Evolutionary conservation across 2,888 invertebrate genomes (phyloP).

Genomic region (Plagiodera versicolora): DNA sequence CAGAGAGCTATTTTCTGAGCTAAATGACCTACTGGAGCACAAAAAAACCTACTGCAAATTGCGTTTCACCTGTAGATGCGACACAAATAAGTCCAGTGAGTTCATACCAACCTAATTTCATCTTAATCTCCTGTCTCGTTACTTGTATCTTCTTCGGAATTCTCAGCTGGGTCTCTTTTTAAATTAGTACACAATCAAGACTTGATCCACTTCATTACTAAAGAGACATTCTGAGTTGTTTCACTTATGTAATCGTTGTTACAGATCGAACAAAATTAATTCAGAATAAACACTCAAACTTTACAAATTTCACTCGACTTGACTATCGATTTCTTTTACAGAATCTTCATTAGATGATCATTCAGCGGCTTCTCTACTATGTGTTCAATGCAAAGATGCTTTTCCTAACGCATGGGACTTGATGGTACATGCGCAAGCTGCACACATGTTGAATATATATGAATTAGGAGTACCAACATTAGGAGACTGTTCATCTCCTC

Average conservation of each 20-base stretch:
- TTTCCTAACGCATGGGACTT: slow-evolving; percentile 69
- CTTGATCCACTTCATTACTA: slow-evolving; percentile 26
- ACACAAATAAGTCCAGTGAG: slow-evolving; percentile 62
- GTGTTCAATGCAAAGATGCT: slow-evolving; percentile 68
- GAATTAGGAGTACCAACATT: slow-evolving; percentile 58
- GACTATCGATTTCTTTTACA: slow-evolving; percentile 33
- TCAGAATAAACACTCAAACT: too few species aligned
- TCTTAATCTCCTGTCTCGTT: slow-evolving; percentile 12
- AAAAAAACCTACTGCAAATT: slow-evolving; percentile 73
- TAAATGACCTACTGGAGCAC: slow-evolving; percentile 72
- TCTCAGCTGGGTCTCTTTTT: slow-evolving; percentile 43
- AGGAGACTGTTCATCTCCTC: slow-evolving; percentile 49
- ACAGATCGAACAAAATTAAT: too few species aligned
- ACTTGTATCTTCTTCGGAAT: slow-evolving; percentile 9
- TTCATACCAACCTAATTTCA: slow-evolving; percentile 30
- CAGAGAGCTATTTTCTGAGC: slow-evolving; percentile 71
- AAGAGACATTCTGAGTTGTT: slow-evolving; percentile 29
- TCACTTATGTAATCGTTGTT: slow-evolving; percentile 19
- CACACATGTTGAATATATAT: slow-evolving; percentile 70
- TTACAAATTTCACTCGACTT: background rate
- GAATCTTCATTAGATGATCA: slow-evolving; percentile 49
- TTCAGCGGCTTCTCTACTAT: slow-evolving; percentile 59
- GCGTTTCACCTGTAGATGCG: slow-evolving; percentile 71
- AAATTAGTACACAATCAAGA: slow-evolving; percentile 39
- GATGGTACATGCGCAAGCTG: slow-evolving; percentile 70